phyloP scores from a whole-genome alignment of 1,140 invertebrate species.

The Chrysomallon squamiferum region DNA sequence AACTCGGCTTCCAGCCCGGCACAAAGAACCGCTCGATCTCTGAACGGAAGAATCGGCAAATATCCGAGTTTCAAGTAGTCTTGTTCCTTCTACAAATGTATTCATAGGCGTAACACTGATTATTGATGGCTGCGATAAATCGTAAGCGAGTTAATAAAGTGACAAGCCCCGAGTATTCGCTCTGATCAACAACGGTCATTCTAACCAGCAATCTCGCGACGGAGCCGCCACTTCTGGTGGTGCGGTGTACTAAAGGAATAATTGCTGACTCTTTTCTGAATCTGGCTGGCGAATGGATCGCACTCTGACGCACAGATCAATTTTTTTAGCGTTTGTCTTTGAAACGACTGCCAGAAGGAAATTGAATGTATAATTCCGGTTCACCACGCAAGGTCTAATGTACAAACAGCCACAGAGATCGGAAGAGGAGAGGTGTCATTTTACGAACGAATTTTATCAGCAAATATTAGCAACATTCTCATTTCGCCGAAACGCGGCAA shows the following conservation, averaged over 20 bases:
- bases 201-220: neutral
- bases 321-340: neutral
- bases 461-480: conserved; percentile 16
- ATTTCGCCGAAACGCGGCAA: conserved; percentile 12
- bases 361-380: conserved; percentile 6
- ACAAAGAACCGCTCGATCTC: neutral
- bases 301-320: neutral
- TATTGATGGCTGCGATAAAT: neutral
- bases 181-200: neutral
- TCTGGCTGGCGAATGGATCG: neutral
- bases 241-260: neutral
- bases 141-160: conserved; percentile 6
- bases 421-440: conserved; percentile 4
- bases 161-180: neutral
- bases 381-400: neutral
- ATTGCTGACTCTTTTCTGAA: conserved; percentile 5
- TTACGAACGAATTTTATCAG: conserved; percentile 5
- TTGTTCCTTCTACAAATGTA: neutral
- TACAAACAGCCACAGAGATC: neutral
- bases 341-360: neutral
- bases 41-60: conserved; percentile 4
- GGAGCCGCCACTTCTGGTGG: conserved; percentile 1
- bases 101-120: neutral
- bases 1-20: too few relatives aligned
- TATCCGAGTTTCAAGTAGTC: neutral